Base-by-base conservation (phyloP, 2,797 vertebrate species). In the Poeciliopsis presidionis region DNA sequence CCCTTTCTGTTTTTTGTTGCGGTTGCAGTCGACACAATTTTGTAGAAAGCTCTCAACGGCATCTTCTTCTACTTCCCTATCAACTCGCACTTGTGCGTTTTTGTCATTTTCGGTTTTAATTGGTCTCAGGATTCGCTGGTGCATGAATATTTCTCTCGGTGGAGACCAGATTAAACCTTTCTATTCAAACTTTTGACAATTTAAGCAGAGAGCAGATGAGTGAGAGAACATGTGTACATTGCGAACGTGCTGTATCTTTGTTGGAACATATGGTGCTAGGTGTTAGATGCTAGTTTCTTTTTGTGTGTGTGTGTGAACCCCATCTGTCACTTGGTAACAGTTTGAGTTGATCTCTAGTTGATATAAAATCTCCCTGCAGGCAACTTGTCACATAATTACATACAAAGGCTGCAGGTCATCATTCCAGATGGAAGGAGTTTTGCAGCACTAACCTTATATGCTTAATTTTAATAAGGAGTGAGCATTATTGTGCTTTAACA, bases 311-410 rank as follows among this genome's bases (percentile, higher is more conserved):
- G 73, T 61, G 78, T 81, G 88, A 78, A 81, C 84, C 86, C 93
- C 93, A 95, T 94, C 93, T 95, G 95, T 94, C 88, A 90, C 85
- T 84, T 85, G 87, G 86, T 86, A 90, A 91, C 86, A 63, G 84
- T 91, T 88, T 84, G 80, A 76, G 57, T 25, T 87, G 89, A 90
- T 91, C 88, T 86, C 81, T 87, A 82, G 87, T 90, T 84, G 77
- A 91, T 87, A 82, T 87, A 81, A 86, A 81, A 88, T 88, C 74
- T 88, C 87, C 86, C 83, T 74, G 76, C 75, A 78, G 85, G 78
- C 76, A 88, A 89, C 84, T 82, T 85, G 85, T 84, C 75, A 81
- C 76, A 81, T 86, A 84, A 91, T 91, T 90, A 87, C 85, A 83
- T 79, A 75, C 81, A 87, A 91, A 84, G 80, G 51, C 80, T 72